These are phyloP conservation scores for Perdix hodgsoniae DNA, from an alignment of 2,797 vertebrate species.

Conservation along the genomic window DNA sequence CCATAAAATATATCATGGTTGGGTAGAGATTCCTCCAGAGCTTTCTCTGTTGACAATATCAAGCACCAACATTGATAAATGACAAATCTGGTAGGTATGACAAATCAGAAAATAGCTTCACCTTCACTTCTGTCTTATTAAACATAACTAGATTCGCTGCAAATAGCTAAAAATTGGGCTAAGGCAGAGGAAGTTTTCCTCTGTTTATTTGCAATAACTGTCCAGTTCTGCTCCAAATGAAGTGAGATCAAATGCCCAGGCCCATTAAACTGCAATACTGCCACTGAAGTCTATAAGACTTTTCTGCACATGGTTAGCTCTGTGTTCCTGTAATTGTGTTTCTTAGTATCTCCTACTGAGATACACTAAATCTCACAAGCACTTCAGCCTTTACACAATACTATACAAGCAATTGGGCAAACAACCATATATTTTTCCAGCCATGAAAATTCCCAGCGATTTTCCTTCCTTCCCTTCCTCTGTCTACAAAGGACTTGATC, in stretches of 20 bases:
- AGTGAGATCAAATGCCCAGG: neutral
- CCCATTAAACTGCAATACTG: neutral
- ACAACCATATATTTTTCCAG: neutral
- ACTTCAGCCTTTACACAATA: neutral
- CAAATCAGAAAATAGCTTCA: neutral
- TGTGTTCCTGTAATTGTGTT: neutral
- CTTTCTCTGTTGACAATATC: neutral
- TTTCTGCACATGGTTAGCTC: neutral
- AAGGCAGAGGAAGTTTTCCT: neutral
- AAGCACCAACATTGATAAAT: neutral
- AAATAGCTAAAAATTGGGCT: neutral
- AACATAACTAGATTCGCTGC: neutral
- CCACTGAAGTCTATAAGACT: neutral
- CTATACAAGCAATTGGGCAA: constrained; percentile 6
- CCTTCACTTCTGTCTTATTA: neutral
- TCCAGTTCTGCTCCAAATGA: neutral
- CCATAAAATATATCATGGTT: neutral
- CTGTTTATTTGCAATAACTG: neutral
- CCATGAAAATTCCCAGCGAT: neutral
- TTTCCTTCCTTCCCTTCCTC: neutral
- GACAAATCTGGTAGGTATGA: neutral
- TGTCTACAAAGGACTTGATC: neutral
- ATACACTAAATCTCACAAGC: neutral
- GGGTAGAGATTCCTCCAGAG: neutral
- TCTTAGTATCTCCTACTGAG: neutral